Base-by-base conservation (phyloP, 1,140 invertebrate genomes). In the Drosophila lowei region DNA sequence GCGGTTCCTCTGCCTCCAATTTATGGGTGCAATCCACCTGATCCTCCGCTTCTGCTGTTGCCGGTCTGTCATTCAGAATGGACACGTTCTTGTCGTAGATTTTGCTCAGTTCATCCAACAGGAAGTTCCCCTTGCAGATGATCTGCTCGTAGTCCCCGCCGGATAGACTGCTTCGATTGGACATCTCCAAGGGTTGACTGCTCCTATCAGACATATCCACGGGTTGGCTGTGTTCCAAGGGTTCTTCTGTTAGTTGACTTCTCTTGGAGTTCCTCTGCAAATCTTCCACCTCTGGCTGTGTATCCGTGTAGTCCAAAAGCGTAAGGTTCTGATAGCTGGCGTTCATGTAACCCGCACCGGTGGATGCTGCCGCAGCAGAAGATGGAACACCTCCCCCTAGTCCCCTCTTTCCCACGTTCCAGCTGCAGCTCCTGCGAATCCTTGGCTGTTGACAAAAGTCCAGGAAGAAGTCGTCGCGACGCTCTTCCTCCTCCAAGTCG, bases 51-150 rank as follows among this genome's bases (percentile, higher is more conserved):
- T 16, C 38, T 13, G 56, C 63, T 13, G 2, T 2, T 8, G 48
- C 50, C 0, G 78, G 80, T 9, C 77, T 77, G 59, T 91, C 91
- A 50, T 85, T 91, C 2, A 94, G 60, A 60, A 93, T 93, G 1
- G 93, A 93, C 3, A 93, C 86, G 58, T 93, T 92, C 4, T 92
- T 92, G 54, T 93, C 93, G 66, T 93, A 93, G 75, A 93, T 89
- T n/a, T 83, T 77, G 46, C 90, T 91, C 2, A 91, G 72, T 25
- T 91, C 91, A 55, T 91, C 91, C 13, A 91, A 55, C 61, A 91
- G 53, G 58, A 90, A 91, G 67, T 91, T 91, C 2, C 81, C 85
- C 42, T 78, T 90, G 57, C 89, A 90, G 8, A 90, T 90, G 6
- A 90, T 53, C 38, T 83, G 63, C 48, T 90, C 79, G 50, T 88